These are phyloP conservation scores for Monarcha castaneiventris DNA, from an alignment of 2,113 vertebrate genomes.

Conservation along the genomic window DNA sequence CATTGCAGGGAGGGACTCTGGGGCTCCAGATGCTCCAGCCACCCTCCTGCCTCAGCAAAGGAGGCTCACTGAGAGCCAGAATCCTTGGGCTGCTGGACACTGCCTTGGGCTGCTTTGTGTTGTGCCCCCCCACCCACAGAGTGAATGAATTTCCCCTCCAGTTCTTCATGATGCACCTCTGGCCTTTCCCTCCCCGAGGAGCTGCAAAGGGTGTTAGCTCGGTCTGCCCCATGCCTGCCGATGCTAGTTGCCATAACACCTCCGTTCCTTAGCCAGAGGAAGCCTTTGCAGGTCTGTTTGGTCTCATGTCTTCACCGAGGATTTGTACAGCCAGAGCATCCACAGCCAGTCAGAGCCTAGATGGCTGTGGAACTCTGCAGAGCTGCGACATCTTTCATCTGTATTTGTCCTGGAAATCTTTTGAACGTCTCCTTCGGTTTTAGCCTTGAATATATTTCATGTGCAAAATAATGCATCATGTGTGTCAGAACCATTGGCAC, in stretches of 20 bases:
- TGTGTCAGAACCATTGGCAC: not conserved
- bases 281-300: not conserved
- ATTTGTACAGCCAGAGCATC: not conserved
- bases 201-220: not conserved
- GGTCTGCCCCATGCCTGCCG: not conserved
- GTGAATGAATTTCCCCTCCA: not conserved
- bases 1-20: not conserved
- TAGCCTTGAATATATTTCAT: not conserved
- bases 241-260: not conserved
- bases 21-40: not conserved
- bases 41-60: not conserved
- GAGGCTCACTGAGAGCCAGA: not conserved
- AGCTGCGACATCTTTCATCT: not conserved
- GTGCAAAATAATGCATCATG: not conserved
- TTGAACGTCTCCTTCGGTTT: not conserved
- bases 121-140: accelerated
- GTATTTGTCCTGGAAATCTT: not conserved
- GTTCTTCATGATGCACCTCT: not conserved
- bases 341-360: not conserved
- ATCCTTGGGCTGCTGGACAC: not conserved
- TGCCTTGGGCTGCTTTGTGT: not conserved
- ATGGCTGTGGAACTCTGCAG: accelerated
- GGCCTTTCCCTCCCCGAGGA: accelerated
- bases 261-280: not conserved
- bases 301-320: accelerated